Evolutionary conservation across 2,888 invertebrate species (phyloP).

Genomic region (Drosophila affinis): DNA sequence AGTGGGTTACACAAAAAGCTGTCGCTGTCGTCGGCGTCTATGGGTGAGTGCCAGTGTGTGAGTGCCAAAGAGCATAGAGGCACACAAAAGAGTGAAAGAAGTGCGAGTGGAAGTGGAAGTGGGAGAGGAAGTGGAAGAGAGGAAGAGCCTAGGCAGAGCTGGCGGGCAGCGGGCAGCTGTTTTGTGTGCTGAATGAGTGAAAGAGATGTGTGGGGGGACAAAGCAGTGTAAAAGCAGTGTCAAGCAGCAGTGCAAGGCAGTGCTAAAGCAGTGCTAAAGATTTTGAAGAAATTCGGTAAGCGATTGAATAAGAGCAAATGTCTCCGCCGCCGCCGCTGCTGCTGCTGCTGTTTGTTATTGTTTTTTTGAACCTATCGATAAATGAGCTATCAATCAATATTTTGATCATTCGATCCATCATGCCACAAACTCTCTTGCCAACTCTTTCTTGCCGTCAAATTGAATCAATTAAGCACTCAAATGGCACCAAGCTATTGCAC

Average conservation of each 20-base stretch:
- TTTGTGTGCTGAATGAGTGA: conserved; percentile 7
- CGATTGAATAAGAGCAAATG: conserved; percentile 49
- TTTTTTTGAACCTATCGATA: neutral
- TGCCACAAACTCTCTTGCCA: neutral
- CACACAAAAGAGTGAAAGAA: conserved; percentile 2
- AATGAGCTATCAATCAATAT: neutral
- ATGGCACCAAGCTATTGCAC: neutral
- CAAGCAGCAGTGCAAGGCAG: neutral
- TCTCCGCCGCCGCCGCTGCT: neutral
- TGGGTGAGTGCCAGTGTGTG: neutral
- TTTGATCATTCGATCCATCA: neutral
- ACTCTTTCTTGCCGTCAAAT: neutral
- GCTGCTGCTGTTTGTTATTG: conserved; percentile 1
- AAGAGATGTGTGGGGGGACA: neutral
- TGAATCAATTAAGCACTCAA: neutral
- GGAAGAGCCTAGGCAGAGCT: no score
- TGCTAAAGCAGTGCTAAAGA: neutral
- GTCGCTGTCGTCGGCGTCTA: neutral
- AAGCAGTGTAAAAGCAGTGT: neutral
- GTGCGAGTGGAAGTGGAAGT: conserved; percentile 9
- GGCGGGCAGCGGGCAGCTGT: neutral
- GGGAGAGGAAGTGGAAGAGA: neutral
- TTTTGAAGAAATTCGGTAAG: conserved; percentile 51
- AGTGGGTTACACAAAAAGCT: conserved; percentile 65
- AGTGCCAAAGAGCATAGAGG: neutral